Conservation (phyloP, 2,113 vertebrate species). For the Corvus cornix region DNA sequence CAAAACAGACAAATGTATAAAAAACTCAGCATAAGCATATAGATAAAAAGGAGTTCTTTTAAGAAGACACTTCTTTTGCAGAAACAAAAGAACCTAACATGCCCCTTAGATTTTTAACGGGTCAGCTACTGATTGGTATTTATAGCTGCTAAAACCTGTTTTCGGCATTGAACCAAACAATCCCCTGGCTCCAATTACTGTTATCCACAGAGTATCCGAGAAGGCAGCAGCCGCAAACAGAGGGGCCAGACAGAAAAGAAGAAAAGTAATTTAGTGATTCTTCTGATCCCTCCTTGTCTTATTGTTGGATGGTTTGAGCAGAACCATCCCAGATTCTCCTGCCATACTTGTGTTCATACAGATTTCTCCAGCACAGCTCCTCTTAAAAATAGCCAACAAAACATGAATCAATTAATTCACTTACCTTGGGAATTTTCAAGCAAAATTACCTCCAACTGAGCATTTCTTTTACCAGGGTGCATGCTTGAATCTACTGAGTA, state of each 20-base stretch:
- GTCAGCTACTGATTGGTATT: constrained; percentile 41
- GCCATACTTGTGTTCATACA: neutral
- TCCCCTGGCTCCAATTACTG: constrained; percentile 44
- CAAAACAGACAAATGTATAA: neutral
- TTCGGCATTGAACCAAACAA: constrained; percentile 39
- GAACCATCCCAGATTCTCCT: neutral
- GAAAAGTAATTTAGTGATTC: constrained; percentile 19
- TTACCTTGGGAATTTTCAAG: neutral
- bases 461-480: neutral
- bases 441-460: neutral
- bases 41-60: neutral
- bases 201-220: neutral
- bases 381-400: neutral
- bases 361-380: neutral
- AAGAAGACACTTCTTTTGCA: neutral
- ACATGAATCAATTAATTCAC: neutral
- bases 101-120: constrained; percentile 31
- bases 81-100: constrained; percentile 8
- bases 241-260: neutral
- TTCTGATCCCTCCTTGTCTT: neutral
- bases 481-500: neutral
- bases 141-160: constrained; percentile 58
- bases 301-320: neutral
- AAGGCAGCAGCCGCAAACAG: neutral
- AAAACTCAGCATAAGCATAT: neutral